Evolutionary conservation across 92 coral and sea anemone genomes (phyloP).

Genomic region (Palythoa caribaeorum): DNA sequence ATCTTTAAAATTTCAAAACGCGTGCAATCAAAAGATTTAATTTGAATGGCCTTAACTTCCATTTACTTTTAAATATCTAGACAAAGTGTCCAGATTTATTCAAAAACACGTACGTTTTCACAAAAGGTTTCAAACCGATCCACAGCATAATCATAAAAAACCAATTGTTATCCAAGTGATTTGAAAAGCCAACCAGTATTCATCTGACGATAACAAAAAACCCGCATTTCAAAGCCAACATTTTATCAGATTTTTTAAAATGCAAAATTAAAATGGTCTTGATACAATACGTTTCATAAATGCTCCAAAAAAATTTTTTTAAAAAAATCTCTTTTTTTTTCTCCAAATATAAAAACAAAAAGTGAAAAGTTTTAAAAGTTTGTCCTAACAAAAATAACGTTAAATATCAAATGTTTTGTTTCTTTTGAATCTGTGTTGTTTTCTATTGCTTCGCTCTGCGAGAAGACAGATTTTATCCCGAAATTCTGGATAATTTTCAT

Average conservation of each 20-base stretch:
- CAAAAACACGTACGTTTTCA: too few relatives aligned
- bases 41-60: too few relatives aligned
- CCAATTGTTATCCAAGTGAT: neutral
- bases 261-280: neutral
- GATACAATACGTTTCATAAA: neutral
- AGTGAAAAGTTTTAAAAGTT: neutral
- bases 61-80: too few relatives aligned
- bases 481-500: neutral
- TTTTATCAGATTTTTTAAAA: neutral
- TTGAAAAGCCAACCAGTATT: slow-evolving; percentile 2
- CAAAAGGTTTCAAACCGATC: neutral
- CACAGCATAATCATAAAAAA: too few relatives aligned
- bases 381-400: neutral
- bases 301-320: neutral
- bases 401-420: neutral
- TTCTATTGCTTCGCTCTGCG: neutral
- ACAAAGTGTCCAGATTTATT: too few relatives aligned
- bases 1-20: too few relatives aligned
- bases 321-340: neutral
- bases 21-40: too few relatives aligned
- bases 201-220: neutral
- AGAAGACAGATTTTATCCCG: neutral
- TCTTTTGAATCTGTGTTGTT: neutral
- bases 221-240: neutral
- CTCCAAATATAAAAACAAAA: neutral